Evolutionary conservation across 1,140 invertebrate species (phyloP).

Genomic region (Ptiloglossa arizonensis): DNA sequence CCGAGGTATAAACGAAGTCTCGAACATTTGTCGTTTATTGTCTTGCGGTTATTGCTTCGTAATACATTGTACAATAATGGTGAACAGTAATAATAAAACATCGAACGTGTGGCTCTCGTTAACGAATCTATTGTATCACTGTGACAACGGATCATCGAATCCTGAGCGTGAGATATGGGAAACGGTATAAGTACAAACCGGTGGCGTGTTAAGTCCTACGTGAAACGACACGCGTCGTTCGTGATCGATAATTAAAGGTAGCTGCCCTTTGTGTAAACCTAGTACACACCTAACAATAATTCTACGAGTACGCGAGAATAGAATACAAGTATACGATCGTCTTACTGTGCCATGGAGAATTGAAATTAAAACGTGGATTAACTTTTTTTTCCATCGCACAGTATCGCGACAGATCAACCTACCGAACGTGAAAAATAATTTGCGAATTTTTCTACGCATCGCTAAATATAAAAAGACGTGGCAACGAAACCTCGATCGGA

Average conservation of each 20-base stretch:
- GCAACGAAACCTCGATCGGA: too few relatives aligned
- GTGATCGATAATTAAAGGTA: constrained; percentile 29
- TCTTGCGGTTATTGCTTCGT: constrained; percentile 60
- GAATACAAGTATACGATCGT: background rate
- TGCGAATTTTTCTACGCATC: background rate
- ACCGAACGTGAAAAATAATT: background rate
- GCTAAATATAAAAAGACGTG: too few relatives aligned
- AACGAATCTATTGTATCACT: background rate
- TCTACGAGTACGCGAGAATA: background rate
- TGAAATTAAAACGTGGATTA: background rate
- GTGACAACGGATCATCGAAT: background rate
- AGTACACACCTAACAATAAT: constrained; percentile 27
- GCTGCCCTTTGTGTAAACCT: constrained; percentile 27
- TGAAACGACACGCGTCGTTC: background rate
- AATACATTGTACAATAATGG: constrained; percentile 55
- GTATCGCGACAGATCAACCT: background rate
- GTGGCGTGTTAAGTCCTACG: background rate
- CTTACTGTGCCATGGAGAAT: constrained; percentile 6
- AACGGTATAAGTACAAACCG: background rate
- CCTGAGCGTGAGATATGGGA: constrained; percentile 2
- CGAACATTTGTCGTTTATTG: constrained; percentile 65
- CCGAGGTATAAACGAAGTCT: background rate
- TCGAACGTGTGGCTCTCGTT: background rate
- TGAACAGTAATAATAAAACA: constrained; percentile 28
- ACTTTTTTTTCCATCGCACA: constrained; percentile 6